Conservation (phyloP, 2,797 vertebrate genomes). For the Choloepus didactylus region DNA sequence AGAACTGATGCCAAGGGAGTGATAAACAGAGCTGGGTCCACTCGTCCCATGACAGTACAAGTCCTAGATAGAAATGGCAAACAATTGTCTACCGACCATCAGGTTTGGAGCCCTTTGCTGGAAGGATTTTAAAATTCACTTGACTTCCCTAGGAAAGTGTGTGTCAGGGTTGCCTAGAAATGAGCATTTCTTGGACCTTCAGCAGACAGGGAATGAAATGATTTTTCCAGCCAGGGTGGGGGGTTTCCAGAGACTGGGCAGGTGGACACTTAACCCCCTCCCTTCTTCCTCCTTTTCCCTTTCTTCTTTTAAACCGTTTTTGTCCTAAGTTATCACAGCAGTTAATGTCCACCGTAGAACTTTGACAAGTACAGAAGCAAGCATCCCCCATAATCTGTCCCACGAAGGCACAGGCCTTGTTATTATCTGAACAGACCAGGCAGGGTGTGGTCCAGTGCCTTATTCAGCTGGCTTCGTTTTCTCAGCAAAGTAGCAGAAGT, state of each 20-base stretch:
- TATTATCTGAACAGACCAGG: slow-evolving; percentile 78
- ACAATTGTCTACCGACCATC: background rate
- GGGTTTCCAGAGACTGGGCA: background rate
- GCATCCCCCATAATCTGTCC: background rate
- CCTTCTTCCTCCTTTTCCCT: background rate
- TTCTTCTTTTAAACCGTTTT: slow-evolving; percentile 53
- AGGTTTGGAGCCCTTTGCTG: background rate
- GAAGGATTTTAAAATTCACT: background rate
- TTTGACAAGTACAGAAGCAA: slow-evolving; percentile 41
- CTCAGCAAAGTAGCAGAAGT: background rate
- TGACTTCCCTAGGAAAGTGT: background rate
- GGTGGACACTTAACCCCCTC: background rate
- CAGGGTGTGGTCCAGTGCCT: slow-evolving; percentile 66
- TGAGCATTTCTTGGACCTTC: background rate
- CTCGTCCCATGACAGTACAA: background rate
- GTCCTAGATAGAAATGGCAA: background rate
- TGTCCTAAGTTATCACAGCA: background rate
- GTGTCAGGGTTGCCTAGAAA: background rate
- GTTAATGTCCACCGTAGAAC: slow-evolving; percentile 3
- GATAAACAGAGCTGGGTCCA: background rate
- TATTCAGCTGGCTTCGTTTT: background rate
- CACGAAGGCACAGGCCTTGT: background rate
- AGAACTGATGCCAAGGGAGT: background rate
- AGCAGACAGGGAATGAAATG: background rate
- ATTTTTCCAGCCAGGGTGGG: background rate